Base-by-base conservation (phyloP, 2,797 vertebrate genomes). In the Rhinichthys osculus region DNA sequence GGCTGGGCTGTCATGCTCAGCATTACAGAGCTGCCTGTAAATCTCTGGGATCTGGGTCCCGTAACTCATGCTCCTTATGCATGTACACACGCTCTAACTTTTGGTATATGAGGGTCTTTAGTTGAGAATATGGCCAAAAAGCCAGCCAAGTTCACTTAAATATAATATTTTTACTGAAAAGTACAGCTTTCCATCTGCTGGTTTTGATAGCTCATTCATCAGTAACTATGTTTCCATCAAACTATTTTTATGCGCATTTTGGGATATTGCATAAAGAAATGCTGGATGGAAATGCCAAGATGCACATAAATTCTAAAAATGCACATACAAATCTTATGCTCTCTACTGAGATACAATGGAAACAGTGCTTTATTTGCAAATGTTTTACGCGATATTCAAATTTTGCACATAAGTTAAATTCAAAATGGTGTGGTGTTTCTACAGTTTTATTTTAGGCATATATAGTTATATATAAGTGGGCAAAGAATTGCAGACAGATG, bases 131-230 rank as follows among this genome's bases (percentile, higher is more conserved):
- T 44, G 1, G 74, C 72, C 19, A 27, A 66, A 76, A 83, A 50
- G 52, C 21, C 77, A 83, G 81, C 86, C 85, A 84, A 62, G 83
- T 86, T 86, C 52, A 82, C 27, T 62, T 76, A 52, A 76, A 79
- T 82, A 47, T 30, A 44, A 67, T 57, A 27, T 1, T 23, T 82
- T 86, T 47, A 21, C 62, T 54, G 38, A 87, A 78, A 67, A 21
- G 27, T 52, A 76, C 52, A 67, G 66, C 77, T 38, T 23, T 10
- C 57, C 83, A 88, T 88, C 38, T 82, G 87, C n/a, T 27, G 21
- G 11, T 59, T 87, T 85, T 85, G 42, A 88, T 82, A 88, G 33
- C 38, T 79, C 64, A 76, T 85, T 72, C 33, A 81, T 87, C 71
- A 81, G 67, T 10, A 16, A 47, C 44, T 47, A 14, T 47, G 44